Evolutionary conservation across 2,888 invertebrate genomes (phyloP), one percentile per base, ranked within the genome.

Genomic region (Eupeodes luniger): DNA sequence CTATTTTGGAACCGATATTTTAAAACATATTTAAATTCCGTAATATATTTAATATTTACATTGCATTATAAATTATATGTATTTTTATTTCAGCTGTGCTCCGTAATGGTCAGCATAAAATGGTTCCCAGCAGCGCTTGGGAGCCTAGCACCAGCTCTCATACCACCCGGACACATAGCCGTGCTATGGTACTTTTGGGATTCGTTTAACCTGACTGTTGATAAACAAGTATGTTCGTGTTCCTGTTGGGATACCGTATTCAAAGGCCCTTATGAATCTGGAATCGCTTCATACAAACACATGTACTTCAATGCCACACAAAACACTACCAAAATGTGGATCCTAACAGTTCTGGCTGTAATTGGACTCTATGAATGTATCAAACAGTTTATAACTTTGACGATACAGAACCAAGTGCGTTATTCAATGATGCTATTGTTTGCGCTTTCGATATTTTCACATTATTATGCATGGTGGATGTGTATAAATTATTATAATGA

Each of bases 171-270:
- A 19, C 96, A 96, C 90, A 96, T 96, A 79, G 94, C 94, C 64
- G 94, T 95, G 78, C 93, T 96, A 51, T 95, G 95, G 93, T 94
- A 95, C 91, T 95, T 96, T 91, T 96, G 96, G 96, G 95, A 95
- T 91, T 95, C 95, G 90, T 96, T 95, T 92, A 95, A 96, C 51
- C 94, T 95, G 27, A 94, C 94, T 85, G 95, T 96, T 61, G 96
- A 96, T 91, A 94, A 94, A 89, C 94, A 94, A 80, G 95, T 95
- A 90, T 96, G 96, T 91, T 95, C 95, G n/a, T 96, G 96, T 92
- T 95, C 96, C 9, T 96, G 96, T 92, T 96, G 96, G 96, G 96
- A 96, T 91, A 96, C 96, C 0, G 95, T 96, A 9, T 96, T 96
- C 91, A 96, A 96, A 94, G 96, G 96, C 14, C 95, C 95, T 9